Evolutionary conservation across 2,113 vertebrate species (phyloP).

Genomic region (Oryzias woworae): DNA sequence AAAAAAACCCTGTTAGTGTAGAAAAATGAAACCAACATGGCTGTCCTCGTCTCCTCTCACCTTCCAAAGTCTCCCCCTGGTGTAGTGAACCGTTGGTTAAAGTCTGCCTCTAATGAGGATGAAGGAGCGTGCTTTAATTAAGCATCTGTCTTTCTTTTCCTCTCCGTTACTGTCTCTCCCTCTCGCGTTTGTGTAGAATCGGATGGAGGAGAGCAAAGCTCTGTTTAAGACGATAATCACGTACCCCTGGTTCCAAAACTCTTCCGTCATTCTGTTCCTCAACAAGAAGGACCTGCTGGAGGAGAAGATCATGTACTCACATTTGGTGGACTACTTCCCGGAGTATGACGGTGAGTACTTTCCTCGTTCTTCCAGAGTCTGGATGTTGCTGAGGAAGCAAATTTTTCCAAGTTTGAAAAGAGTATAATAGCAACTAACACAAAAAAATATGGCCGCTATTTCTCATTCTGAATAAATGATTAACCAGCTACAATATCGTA

Average conservation of each 20-base stretch:
- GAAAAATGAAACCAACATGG: conserved; percentile 24
- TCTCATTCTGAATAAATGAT: too few species aligned
- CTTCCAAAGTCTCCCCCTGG: conserved; percentile 29
- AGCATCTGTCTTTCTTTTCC: conserved; percentile 18
- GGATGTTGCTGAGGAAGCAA: too few species aligned
- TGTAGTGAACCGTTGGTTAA: conserved; percentile 46
- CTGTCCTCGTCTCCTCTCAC: conserved; percentile 26
- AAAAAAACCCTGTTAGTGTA: not conserved
- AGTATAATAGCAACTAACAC: too few species aligned
- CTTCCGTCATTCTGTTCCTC: conserved; percentile 94
- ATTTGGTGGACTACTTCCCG: conserved; percentile 94
- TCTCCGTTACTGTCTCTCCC: conserved; percentile 27
- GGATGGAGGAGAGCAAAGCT: conserved; percentile 96
- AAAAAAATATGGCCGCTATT: too few species aligned
- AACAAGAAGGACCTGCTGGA: conserved; percentile 97
- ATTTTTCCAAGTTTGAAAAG: too few species aligned
- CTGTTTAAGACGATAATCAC: conserved; percentile 94
- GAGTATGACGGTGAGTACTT: conserved; percentile 90
- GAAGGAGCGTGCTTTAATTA: conserved; percentile 53
- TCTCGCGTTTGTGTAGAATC: conserved; percentile 72
- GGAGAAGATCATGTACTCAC: conserved; percentile 96
- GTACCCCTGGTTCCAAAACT: conserved; percentile 94
- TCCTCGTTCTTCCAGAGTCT: not conserved
- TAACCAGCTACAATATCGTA: too few species aligned
- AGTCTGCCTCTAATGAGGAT: conserved; percentile 43